Base-by-base conservation (phyloP, 2,113 vertebrate species). In the Mesembrinibis cayennensis region DNA sequence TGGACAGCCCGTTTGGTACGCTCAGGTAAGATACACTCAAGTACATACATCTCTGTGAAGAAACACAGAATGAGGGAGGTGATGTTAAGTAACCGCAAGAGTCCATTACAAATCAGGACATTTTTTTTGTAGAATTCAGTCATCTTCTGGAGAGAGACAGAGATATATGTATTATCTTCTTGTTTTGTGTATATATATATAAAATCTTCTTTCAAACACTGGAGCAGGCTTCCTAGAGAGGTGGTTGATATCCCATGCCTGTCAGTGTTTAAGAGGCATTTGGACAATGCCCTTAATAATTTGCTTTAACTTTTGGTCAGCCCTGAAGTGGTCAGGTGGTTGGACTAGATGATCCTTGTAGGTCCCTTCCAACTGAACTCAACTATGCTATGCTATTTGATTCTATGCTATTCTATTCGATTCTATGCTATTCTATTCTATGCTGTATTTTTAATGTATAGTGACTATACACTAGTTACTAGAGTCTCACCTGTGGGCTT, bases 1-100 rank as follows among this genome's bases (percentile, higher is more conserved):
- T 3, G 98, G 98, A 87, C 97, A 98, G 44, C 98, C 98, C 14
- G 15, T 99, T 97, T 99, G 99, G 99, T 99, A 98, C 44, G 99
- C 99, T 97, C 99, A 99, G 99, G 99, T 99, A 97, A 95, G 96
- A 62, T 10, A 11, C 26, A 16, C 19, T 76, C 18, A 53, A 49
- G 23, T 72, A 50, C 17, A 3, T 83, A 6, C 16, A 65, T 19
- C 11, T 45, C 23, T 90, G 22, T 66, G 63, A 50, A 87, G 29
- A 73, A 92, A 30, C 25, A 58, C 10, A 52, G 53, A 82, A 59
- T n/a, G 9, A 72, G 22, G 49, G 27, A 65, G 9, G 18, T 58
- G 13, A 11, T 72, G 36, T 67, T 74, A 50, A 83, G 13, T 42
- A 83, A 71, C n/a, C 83, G 32, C 11, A 30, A 44, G 27, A 84